A percentile compares a stretch with the other conserved stretches of the same genome.
phyloP scores from a whole-genome alignment of 2,797 vertebrate species.

The Malurus splendens region DNA sequence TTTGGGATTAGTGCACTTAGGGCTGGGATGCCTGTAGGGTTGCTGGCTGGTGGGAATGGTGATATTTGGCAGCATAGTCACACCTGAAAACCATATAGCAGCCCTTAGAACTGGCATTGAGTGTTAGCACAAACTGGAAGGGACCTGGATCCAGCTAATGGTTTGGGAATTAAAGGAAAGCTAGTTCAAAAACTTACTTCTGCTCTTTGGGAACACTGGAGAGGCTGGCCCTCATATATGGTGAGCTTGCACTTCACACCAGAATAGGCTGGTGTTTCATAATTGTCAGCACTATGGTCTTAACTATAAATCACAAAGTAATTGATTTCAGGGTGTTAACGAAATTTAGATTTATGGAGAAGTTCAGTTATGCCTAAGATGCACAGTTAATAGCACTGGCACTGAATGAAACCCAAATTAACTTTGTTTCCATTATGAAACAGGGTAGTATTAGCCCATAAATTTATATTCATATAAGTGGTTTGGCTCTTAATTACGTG shows the following conservation, averaged over 20 bases:
- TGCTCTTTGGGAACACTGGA: background rate
- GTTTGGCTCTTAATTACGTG: background rate
- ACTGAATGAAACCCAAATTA: background rate
- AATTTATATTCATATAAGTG: background rate
- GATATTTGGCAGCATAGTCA: fast-evolving
- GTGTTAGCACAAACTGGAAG: background rate
- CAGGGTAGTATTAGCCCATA: background rate
- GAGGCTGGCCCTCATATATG: background rate
- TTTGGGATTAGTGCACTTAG: background rate
- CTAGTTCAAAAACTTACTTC: background rate
- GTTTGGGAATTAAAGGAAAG: background rate
- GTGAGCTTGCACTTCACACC: background rate
- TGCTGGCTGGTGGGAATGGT: background rate
- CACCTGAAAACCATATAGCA: background rate
- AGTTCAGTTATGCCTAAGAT: background rate
- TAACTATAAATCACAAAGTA: slow-evolving; percentile 32
- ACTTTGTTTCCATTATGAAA: slow-evolving; percentile 19
- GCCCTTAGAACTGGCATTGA: background rate
- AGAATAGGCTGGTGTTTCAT: background rate
- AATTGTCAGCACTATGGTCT: background rate
- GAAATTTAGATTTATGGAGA: slow-evolving; percentile 27
- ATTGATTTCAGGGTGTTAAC: slow-evolving; percentile 14
- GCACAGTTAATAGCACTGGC: background rate
- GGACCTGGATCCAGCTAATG: fast-evolving
- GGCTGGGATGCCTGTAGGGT: background rate